Conservation (phyloP, 2,797 vertebrate species). For the Trichosurus vulpecula region DNA sequence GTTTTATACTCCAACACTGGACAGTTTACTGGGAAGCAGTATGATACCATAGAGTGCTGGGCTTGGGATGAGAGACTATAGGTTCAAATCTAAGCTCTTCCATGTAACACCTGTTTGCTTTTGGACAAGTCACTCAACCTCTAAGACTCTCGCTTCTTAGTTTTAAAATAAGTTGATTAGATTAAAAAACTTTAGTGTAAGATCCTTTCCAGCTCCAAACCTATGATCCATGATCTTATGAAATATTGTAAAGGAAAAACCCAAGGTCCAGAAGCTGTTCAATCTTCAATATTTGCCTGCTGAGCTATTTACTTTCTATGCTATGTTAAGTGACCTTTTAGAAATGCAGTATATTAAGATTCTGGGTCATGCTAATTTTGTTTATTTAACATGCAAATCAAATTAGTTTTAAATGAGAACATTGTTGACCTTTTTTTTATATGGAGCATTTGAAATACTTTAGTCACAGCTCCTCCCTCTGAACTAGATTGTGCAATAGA, state of each 20-base stretch:
- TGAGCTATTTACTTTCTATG: constrained; percentile 54
- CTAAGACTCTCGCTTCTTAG: background rate
- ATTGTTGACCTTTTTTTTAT: constrained; percentile 61
- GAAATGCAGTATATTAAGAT: constrained; percentile 59
- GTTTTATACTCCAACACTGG: background rate
- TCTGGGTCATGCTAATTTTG: constrained; percentile 77
- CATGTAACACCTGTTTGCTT: background rate
- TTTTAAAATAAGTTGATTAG: background rate
- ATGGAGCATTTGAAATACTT: constrained; percentile 63
- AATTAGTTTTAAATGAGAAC: constrained; percentile 62
- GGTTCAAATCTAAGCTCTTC: background rate
- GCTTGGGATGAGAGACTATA: background rate
- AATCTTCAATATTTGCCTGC: background rate
- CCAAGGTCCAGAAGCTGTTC: constrained; percentile 39
- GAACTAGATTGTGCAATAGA: constrained; percentile 64
- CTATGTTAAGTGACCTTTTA: constrained; percentile 30
- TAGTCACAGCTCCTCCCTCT: constrained; percentile 66
- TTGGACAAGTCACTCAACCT: background rate
- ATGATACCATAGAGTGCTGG: background rate
- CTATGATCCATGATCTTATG: background rate
- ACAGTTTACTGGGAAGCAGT: background rate
- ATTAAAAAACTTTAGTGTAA: background rate
- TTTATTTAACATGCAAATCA: constrained; percentile 75
- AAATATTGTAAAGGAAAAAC: constrained; percentile 27
- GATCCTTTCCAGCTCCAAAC: background rate